Evolutionary conservation across 1,140 invertebrate species (phyloP).

Genomic region (Eumaeus atala): DNA sequence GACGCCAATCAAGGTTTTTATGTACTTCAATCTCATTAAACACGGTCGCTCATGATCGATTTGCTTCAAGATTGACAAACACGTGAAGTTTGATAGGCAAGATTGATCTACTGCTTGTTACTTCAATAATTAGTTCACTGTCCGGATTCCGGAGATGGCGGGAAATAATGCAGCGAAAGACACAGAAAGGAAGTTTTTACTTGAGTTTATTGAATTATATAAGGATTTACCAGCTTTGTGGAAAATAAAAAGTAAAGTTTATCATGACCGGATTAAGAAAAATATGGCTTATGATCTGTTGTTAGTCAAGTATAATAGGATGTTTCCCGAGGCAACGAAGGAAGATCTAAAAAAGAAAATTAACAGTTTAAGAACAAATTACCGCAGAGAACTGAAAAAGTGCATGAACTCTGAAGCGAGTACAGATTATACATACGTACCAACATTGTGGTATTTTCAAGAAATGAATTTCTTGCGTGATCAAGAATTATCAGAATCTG

Average conservation of each 20-base stretch:
- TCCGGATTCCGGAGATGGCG: too few relatives aligned
- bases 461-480: slow-evolving; percentile 10
- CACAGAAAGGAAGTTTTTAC: slow-evolving; percentile 8
- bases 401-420: neutral
- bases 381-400: neutral
- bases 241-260: slow-evolving; percentile 13
- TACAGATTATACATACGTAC: neutral
- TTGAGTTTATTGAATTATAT: slow-evolving; percentile 13
- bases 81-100: too few relatives aligned
- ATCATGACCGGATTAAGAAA: slow-evolving; percentile 11
- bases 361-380: neutral
- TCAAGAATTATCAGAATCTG: slow-evolving; percentile 2
- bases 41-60: too few relatives aligned
- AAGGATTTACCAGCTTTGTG: slow-evolving; percentile 13
- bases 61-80: too few relatives aligned
- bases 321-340: neutral
- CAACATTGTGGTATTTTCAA: neutral
- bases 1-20: too few relatives aligned
- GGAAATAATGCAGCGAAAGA: too few relatives aligned
- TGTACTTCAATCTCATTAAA: too few relatives aligned
- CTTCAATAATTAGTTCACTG: too few relatives aligned
- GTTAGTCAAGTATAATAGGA: neutral
- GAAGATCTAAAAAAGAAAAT: neutral
- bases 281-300: neutral
- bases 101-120: too few relatives aligned